These are phyloP conservation scores for Nannobrachium achirus DNA, from an alignment of 2,113 vertebrate genomes.

Conservation along the genomic window DNA sequence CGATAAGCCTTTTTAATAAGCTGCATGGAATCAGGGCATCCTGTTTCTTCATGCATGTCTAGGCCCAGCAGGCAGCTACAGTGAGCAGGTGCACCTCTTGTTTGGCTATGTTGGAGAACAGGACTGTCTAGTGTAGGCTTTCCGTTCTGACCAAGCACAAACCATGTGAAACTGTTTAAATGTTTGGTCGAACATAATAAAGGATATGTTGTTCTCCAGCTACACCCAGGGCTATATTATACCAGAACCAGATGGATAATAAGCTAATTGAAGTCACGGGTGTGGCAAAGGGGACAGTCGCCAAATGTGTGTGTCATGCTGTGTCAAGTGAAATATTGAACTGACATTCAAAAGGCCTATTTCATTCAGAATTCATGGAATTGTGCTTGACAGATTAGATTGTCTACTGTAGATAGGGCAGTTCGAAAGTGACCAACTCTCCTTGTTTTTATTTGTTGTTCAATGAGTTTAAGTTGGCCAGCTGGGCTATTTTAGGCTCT, in stretches of 20 bases:
- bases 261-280: conserved; percentile 73
- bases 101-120: conserved; percentile 14
- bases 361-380: no score
- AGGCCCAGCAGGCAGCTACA: conserved; percentile 53
- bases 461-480: no score
- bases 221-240: conserved; percentile 36
- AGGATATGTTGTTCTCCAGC: background rate
- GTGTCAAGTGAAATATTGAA: background rate
- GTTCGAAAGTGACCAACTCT: no score
- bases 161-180: conserved; percentile 4
- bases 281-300: conserved; percentile 75
- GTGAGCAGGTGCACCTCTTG: conserved; percentile 59
- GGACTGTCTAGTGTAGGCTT: background rate
- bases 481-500: no score
- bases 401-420: no score
- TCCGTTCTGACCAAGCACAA: background rate
- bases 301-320: background rate
- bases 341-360: no score
- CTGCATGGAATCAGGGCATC: conserved; percentile 35
- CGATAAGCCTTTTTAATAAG: conserved; percentile 41
- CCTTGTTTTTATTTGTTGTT: no score
- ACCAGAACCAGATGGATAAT: conserved; percentile 65
- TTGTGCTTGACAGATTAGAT: no score
- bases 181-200: conserved; percentile 13
- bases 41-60: conserved; percentile 31